Evolutionary conservation across 2,888 invertebrate species (phyloP).

Genomic region (Bembecia ichneumoniformis): DNA sequence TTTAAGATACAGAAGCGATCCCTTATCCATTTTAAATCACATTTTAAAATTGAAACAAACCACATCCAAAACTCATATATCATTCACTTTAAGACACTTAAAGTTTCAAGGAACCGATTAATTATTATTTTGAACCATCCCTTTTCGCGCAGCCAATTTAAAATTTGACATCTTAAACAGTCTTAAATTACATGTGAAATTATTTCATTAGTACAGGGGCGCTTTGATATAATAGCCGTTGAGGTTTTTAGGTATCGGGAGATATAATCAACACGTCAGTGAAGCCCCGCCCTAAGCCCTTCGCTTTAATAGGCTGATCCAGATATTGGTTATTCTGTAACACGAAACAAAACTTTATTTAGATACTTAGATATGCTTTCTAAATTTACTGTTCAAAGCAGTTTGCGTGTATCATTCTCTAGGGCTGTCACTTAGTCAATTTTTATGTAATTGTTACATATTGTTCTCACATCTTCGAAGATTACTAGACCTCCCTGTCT

Average conservation of each 20-base stretch:
- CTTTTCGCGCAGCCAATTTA: slow-evolving; percentile 70
- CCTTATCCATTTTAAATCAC: background rate
- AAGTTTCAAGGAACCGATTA: slow-evolving; percentile 57
- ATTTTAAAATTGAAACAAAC: background rate
- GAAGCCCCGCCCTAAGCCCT: slow-evolving; percentile 51
- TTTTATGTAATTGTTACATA: too few species aligned
- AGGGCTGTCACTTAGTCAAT: too few species aligned
- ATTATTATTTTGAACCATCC: slow-evolving; percentile 62
- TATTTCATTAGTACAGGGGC: slow-evolving; percentile 62
- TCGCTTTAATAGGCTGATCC: slow-evolving; percentile 58
- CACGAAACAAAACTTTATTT: slow-evolving; percentile 22
- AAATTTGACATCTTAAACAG: slow-evolving; percentile 72
- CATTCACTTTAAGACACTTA: slow-evolving; percentile 45
- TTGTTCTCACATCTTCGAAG: too few species aligned
- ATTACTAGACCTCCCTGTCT: too few species aligned
- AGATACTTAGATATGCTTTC: too few species aligned
- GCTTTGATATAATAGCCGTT: slow-evolving; percentile 29
- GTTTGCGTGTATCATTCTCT: too few species aligned
- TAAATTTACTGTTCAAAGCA: too few species aligned
- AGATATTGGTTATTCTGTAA: slow-evolving; percentile 45
- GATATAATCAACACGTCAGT: slow-evolving; percentile 63
- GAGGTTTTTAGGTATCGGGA: slow-evolving; percentile 47
- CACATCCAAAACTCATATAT: slow-evolving; percentile 29
- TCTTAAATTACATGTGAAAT: slow-evolving; percentile 67
- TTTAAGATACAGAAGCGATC: too few species aligned